Conservation (phyloP, 1,140 invertebrate genomes). For the Aphelinus atriplicis region DNA sequence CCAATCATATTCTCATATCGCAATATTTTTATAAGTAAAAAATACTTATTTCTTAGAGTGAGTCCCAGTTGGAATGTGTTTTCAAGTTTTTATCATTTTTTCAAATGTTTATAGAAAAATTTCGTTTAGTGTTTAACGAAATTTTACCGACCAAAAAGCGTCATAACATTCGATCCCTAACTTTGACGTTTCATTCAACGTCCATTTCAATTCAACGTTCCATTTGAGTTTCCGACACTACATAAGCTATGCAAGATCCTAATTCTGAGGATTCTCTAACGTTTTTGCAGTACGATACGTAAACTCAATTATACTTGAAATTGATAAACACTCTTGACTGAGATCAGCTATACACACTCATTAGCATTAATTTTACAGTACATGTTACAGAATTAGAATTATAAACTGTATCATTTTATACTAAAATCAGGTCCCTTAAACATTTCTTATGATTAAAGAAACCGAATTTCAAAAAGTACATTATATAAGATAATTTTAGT, state of each 20-base stretch:
- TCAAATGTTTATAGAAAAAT: no score
- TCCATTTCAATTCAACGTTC: neutral
- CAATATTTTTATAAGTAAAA: no score
- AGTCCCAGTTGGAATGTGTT: no score
- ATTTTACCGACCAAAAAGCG: no score
- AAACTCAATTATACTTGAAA: conserved; percentile 1
- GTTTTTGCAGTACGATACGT: neutral
- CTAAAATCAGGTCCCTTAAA: conserved; percentile 11
- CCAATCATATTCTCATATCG: no score
- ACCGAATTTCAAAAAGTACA: neutral
- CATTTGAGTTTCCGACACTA: no score
- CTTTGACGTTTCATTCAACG: neutral
- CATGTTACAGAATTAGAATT: neutral
- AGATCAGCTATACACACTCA: neutral
- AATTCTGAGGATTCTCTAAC: neutral
- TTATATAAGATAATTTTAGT: neutral
- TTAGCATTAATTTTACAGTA: conserved; percentile 26
- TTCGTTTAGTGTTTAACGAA: no score
- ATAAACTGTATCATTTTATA: conserved; percentile 27
- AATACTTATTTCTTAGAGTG: no score
- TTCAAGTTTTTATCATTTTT: no score
- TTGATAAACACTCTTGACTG: neutral
- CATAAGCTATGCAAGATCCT: neutral
- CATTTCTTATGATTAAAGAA: neutral
- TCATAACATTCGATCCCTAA: no score